Evolutionary conservation across 1,140 invertebrate genomes (phyloP), one percentile per base, ranked within the genome.

Genomic region (Parapsyche elsis): DNA sequence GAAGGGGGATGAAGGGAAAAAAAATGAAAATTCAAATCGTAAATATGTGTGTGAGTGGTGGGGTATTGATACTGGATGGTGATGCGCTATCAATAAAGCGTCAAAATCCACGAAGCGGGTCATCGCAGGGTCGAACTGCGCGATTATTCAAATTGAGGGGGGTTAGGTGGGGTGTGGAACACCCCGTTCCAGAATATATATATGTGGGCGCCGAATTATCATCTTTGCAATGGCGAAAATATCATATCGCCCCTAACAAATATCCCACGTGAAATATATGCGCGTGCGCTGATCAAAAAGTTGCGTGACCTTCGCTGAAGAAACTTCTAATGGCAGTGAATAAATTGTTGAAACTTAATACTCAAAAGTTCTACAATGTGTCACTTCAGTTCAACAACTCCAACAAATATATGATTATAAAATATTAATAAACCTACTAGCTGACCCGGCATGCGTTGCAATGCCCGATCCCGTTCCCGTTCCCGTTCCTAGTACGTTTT

Each of bases 141-240:
- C 67, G 80, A 81, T 81, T 81, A 81, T 81, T 81, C 76, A 81
- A 81, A 81, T 81, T 61, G 53, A 46, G 57, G 30, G 24, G 64
- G 26, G 19, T 70, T n/a, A n/a, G n/a, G 64, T 14, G 4, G 2
- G 2, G 5, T n/a, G 57, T 10, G 21, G 16, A 16, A 5, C 57
- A 14, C 49, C 26, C 71, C 61, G 24, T 53, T 16, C 12, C 49
- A 16, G 49, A 14, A 53, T 53, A 67, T 67, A 67, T 23, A 67
- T 23, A 67, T 14, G 10, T 2, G 2, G 49, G 10, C 12, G 64
- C 23, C 19, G 64, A 67, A 67, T 67, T 67, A 67, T 67, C 64
- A 24, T 67, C 9, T 61, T 61, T 61, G 7, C 64, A 67, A 23
- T 67, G 24, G 7, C 12, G 24, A 26, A 67, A 67, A 67, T 67